Evolutionary conservation across 2,888 invertebrate species (phyloP).

Genomic region (Sminthurinus aureus): DNA sequence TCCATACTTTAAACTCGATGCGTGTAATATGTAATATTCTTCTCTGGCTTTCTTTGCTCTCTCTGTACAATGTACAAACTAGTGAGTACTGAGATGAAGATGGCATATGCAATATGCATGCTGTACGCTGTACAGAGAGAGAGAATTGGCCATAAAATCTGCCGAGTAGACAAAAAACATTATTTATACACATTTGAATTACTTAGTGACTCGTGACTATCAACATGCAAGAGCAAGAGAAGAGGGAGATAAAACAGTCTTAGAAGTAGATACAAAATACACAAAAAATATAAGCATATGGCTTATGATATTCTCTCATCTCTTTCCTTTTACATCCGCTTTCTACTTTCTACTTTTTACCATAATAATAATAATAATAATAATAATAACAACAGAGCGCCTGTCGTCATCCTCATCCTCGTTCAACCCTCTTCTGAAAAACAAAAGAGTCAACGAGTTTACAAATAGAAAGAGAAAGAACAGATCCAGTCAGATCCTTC

Average conservation of each 20-base stretch:
- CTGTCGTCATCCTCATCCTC: no score
- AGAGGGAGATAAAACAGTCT: background rate
- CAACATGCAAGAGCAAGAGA: background rate
- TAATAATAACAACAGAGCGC: background rate
- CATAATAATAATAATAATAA: no score
- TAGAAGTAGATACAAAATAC: no score
- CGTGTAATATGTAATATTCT: background rate
- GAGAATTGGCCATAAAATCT: slow-evolving; percentile 30
- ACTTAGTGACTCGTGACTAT: slow-evolving; percentile 23
- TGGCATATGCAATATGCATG: background rate
- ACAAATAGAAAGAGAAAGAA: background rate
- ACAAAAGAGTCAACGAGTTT: background rate
- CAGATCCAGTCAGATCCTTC: no score
- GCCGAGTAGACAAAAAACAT: slow-evolving; percentile 30
- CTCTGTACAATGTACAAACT: no score
- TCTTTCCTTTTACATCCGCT: background rate
- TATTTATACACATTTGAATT: slow-evolving; percentile 28
- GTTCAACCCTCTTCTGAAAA: no score
- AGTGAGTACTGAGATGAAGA: background rate
- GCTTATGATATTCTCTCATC: background rate
- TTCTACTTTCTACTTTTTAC: no score
- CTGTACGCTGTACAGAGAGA: background rate
- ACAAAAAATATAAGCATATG: background rate
- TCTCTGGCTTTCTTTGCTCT: background rate
- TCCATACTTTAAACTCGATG: background rate